Base-by-base conservation (phyloP, 2,888 invertebrate species). In the Strigamia transsilvanica region DNA sequence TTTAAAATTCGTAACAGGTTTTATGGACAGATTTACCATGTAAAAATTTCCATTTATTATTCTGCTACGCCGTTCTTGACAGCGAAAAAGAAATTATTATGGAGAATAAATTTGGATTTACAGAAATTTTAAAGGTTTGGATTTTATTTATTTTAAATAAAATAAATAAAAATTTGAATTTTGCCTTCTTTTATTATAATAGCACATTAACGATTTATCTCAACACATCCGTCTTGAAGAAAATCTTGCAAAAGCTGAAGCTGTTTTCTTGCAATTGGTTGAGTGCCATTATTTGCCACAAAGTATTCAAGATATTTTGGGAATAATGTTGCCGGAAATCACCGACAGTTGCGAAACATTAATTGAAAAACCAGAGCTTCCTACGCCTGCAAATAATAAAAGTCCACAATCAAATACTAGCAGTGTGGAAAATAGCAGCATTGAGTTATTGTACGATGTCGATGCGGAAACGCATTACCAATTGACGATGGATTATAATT, bases 21-120 rank as follows among this genome's bases (percentile, higher is more conserved):
- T 88, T 99, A 7, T 99, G 98, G 98, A 98, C 98, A 0, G 94
- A 93, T 84, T 89, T 95, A 86, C 98, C 98, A 0, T 98, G 99
- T 87, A 91, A 93, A 84, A 98, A 98, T 89, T 99, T 98, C 88
- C 97, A 98, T 88, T 90, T 99, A 80, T 89, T 99, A n/a, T 90
- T 99, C 82, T 95, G 95, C 87, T 92, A 96, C 83, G 97, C 98
- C 82, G 95, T 99, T 87, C 91, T 99, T 82, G 97, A 97, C 85
- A 92, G 93, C 7, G 95, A 99, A 88, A 95, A 94, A 85, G 91
- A 92, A 83, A 91, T 92, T 27, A 91, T 99, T n/a, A 96, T 98
- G 86, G 94, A 94, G 85, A 95, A 94, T 87, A 92, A 94, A 86
- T 98, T 94, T 88, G 98, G 97, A 82, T 95, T 99, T 87, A 98